Base-by-base conservation (phyloP, 1,140 invertebrate species). In the Scaptomyza graminum region DNA sequence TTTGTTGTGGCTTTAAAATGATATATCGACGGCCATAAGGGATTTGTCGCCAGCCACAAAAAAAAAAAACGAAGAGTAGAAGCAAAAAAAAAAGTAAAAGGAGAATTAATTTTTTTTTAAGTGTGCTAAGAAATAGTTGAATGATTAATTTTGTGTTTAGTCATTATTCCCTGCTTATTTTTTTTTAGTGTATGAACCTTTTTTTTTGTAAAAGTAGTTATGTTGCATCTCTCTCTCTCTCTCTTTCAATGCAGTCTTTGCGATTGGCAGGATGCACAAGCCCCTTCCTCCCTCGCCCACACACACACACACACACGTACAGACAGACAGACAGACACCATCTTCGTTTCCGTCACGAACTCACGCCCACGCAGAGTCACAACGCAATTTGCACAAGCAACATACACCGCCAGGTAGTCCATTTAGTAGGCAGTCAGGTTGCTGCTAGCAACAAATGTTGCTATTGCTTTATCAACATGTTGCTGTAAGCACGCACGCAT, bases 11-110 rank as follows among this genome's bases (percentile, higher is more conserved):
- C 65, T 63, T 50, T 49, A 72, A 59, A 62, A 75, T 87, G 82
- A 85, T 85, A 77, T 74, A 85, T 87, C 55, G 76, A 65, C 64
- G 71, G 82, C 78, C 78, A 81, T 85, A 87, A 87, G 82, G 82
- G 82, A 85, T 70, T 76, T 74, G 62, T 79, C 60, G 79, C 57
- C 68, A 63, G 60, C 16, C 65, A 67, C 25, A 62, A 47, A 11
- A 34, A 18, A 39, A 5, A 46, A 18, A 28, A 47, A n/a, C n/a
- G n/a, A n/a, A n/a, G n/a, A n/a, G n/a, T n/a, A n/a, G n/a, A n/a
- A n/a, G n/a, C 47, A 47, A 41, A n/a, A 16, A 31, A 51, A 39
- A 18, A 46, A 56, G 50, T n/a, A 6, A 6, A 44, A 57, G 5
- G 50, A 57, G 25, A 25, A n/a, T n/a, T n/a, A n/a, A n/a, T n/a